Percentiles rank a stretch among this genome's conserved stretches.
These are phyloP conservation scores for Ceriagrion tenellum DNA, from an alignment of 2,888 invertebrate genomes.

Conservation along the genomic window DNA sequence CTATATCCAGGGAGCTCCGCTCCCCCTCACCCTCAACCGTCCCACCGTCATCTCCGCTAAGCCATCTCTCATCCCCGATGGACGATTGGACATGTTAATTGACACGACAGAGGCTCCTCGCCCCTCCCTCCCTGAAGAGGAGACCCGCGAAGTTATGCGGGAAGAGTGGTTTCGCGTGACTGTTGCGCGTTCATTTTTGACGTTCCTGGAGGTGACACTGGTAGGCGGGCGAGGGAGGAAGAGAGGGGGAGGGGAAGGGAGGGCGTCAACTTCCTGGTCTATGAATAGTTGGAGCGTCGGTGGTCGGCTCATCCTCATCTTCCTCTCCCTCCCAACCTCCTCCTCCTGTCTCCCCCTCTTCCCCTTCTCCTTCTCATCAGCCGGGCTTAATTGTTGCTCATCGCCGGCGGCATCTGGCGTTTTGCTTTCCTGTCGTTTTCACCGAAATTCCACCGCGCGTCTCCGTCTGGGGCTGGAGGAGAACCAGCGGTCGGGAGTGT, in stretches of 20 bases:
- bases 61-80: not conserved
- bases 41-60: not conserved
- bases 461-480: not conserved
- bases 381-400: constrained; percentile 42
- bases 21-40: not conserved
- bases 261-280: constrained; percentile 45
- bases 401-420: not conserved
- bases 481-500: not conserved
- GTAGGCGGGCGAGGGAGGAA: not conserved
- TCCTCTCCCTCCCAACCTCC: not conserved
- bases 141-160: not conserved
- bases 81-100: constrained; percentile 59
- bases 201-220: not conserved
- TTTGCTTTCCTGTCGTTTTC: constrained; percentile 9
- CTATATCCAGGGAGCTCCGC: constrained; percentile 39
- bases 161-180: constrained; percentile 10
- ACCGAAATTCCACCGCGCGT: not conserved
- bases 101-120: not conserved
- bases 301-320: not conserved
- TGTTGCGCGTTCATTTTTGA: constrained; percentile 6
- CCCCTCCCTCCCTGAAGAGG: not conserved
- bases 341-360: too few relatives aligned
- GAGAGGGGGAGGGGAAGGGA: not conserved
- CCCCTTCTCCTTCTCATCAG: not conserved
- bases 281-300: constrained; percentile 40